Percentiles rank a stretch among this genome's conserved stretches.
Conservation (phyloP, 2,113 vertebrate genomes). For the Odocoileus hemionus region DNA sequence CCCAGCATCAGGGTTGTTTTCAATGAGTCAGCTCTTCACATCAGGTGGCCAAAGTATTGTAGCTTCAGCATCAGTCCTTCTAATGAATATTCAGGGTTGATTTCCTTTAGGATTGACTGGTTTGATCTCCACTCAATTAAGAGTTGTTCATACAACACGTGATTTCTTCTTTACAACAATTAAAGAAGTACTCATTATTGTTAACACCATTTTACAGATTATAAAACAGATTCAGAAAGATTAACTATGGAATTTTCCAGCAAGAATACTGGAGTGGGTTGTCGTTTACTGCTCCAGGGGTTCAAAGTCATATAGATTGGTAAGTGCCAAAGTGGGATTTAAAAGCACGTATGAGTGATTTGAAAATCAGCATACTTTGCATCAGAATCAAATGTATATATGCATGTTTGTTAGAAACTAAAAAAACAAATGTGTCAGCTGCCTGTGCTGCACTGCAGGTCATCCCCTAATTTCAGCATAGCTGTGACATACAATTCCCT, state of each 20-base stretch:
- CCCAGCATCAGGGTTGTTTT: background rate
- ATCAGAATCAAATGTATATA: background rate
- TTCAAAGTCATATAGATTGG: background rate
- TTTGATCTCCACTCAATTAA: background rate
- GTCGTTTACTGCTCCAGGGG: fast-evolving
- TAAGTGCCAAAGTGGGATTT: background rate
- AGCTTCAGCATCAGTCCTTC: background rate
- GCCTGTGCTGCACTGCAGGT: background rate
- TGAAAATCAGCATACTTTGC: background rate
- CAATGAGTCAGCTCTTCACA: background rate
- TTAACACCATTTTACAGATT: background rate
- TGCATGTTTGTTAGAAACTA: background rate
- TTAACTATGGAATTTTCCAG: background rate
- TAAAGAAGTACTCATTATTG: background rate
- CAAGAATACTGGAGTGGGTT: background rate
- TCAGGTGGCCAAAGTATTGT: background rate
- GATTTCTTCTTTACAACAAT: background rate
- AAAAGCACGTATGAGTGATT: background rate
- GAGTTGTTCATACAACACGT: background rate
- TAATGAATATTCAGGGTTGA: background rate
- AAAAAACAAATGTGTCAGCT: background rate
- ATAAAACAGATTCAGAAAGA: background rate
- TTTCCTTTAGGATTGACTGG: background rate
- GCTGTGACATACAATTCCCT: background rate
- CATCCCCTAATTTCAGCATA: background rate